Percentiles rank a stretch among this genome's conserved stretches.
Evolutionary conservation across 2,113 vertebrate genomes (phyloP).

Genomic region (Ailuropoda melanoleuca): DNA sequence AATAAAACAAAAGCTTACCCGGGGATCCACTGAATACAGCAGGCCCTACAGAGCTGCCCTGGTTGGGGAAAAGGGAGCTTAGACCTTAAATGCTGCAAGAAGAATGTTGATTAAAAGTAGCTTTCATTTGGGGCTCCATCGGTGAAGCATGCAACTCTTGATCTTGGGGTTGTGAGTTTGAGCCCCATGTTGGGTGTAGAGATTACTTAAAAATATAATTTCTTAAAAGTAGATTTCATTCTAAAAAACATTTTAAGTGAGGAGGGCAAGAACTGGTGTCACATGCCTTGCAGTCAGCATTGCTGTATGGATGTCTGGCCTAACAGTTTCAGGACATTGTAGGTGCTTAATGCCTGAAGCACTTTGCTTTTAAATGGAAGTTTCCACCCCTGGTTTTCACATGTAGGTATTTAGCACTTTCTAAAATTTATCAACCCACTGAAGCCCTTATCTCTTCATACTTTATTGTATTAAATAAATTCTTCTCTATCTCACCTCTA

Average conservation of each 20-base stretch:
- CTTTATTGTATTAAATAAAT: neutral
- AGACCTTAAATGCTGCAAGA: neutral
- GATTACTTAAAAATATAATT: neutral
- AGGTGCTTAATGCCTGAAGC: neutral
- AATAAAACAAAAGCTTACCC: slow-evolving; percentile 9
- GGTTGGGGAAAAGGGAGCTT: neutral
- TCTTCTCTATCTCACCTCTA: neutral
- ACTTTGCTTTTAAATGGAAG: neutral
- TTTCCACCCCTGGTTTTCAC: neutral
- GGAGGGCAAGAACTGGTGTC: neutral
- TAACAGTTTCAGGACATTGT: neutral
- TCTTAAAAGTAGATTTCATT: neutral
- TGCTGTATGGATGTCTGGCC: neutral
- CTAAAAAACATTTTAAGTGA: neutral
- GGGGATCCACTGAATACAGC: neutral
- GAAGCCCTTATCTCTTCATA: neutral
- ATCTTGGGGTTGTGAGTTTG: neutral
- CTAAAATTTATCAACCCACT: neutral
- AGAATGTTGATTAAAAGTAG: neutral
- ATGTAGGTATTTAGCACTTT: neutral
- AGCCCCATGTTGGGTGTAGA: neutral
- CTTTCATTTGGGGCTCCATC: no score
- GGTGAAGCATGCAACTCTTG: neutral
- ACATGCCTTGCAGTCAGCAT: neutral
- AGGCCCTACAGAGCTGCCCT: neutral